Percentiles rank a stretch among this genome's conserved stretches.
Evolutionary conservation across 2,797 vertebrate genomes (phyloP).

Genomic region (Eulemur mongoz): DNA sequence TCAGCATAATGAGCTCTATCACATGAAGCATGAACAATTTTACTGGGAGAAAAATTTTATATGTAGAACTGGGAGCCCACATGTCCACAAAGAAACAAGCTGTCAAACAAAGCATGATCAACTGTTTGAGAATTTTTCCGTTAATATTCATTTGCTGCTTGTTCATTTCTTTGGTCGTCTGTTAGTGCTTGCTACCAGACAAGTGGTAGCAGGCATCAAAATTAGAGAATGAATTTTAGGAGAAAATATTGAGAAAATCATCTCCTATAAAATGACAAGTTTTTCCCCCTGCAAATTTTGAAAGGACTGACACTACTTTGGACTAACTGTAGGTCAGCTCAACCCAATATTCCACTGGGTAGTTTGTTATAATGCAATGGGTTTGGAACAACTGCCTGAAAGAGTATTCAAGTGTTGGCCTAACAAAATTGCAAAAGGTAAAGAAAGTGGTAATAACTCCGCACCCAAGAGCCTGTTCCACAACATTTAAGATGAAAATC

Average conservation of each 20-base stretch:
- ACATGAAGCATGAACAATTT: neutral
- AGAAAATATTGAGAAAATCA: neutral
- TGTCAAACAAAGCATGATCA: conserved; percentile 62
- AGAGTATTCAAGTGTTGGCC: neutral
- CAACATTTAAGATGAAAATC: neutral
- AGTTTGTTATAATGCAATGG: neutral
- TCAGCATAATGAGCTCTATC: neutral
- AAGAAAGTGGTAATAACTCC: conserved; percentile 7
- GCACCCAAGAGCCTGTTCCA: neutral
- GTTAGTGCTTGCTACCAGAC: conserved; percentile 38
- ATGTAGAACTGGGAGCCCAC: conserved; percentile 26
- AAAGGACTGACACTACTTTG: neutral
- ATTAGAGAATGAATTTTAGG: conserved; percentile 33
- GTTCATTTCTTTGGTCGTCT: conserved; percentile 60
- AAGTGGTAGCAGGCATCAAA: conserved; percentile 4
- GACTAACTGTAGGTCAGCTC: neutral
- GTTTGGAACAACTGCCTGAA: neutral
- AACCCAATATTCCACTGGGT: neutral
- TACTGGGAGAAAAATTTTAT: conserved; percentile 31
- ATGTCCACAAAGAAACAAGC: conserved; percentile 58
- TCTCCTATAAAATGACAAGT: neutral
- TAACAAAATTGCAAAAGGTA: neutral
- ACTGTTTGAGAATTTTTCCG: conserved; percentile 41
- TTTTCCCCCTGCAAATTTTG: neutral
- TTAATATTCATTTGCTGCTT: conserved; percentile 65